These are phyloP conservation scores for Limonius californicus DNA, from an alignment of 1,140 invertebrate genomes.

Conservation along the genomic window DNA sequence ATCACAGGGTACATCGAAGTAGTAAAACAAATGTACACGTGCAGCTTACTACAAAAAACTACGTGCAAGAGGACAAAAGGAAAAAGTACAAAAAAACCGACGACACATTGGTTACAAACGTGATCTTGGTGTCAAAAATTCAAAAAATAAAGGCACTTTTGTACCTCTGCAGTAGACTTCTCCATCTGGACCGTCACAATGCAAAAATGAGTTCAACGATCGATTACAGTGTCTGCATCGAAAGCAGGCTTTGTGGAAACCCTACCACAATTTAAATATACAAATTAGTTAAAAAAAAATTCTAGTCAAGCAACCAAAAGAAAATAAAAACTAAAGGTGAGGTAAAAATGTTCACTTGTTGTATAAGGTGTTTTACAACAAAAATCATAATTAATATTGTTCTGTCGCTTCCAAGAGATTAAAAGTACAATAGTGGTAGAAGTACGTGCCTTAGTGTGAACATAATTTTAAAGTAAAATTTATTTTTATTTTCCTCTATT, in stretches of 20 bases:
- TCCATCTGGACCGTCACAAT: constrained; percentile 89
- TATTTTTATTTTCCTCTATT: too few species aligned
- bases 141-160: not conserved
- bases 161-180: constrained; percentile 92
- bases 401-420: too few species aligned
- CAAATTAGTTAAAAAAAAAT: too few species aligned
- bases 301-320: too few species aligned
- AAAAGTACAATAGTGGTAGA: too few species aligned
- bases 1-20: not conserved
- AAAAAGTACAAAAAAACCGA: not conserved
- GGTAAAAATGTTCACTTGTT: too few species aligned
- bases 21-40: not conserved
- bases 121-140: not conserved
- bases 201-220: constrained; percentile 87
- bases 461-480: too few species aligned
- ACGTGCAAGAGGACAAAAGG: not conserved
- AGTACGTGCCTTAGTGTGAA: too few species aligned
- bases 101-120: not conserved
- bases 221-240: constrained; percentile 86
- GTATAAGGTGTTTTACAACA: too few species aligned
- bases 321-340: too few species aligned
- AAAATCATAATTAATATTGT: too few species aligned
- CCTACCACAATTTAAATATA: constrained; percentile 53
- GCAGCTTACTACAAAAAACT: not conserved
- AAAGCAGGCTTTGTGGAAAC: constrained; percentile 88